Base-by-base conservation (phyloP, 2,888 invertebrate genomes). In the Mythimna lalbum region DNA sequence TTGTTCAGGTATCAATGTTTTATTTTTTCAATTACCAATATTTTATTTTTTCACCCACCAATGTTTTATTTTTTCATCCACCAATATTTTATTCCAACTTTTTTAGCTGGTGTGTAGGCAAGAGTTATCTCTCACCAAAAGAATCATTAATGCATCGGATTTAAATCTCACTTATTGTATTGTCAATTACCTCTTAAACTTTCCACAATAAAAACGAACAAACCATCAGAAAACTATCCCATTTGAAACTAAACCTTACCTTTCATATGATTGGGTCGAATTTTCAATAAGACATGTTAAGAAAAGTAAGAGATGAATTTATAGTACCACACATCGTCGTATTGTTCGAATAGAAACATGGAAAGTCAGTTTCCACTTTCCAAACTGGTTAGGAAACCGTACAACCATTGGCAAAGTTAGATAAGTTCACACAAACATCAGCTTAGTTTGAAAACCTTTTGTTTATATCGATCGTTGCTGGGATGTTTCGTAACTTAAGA, bases 301-400 rank as follows among this genome's bases (percentile, higher is more conserved):
- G 80, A 78, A 80, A 80, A 67, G 62, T 70, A 63, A 70, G 75
- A 61, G 63, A 74, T 78, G 57, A 69, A 74, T 82, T 82, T 81
- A 82, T 78, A 47, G 64, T 49, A 36, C 53, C 65, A 67, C 69
- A 74, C 39, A 4, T 12, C 55, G 63, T 67, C 66, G 74, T 68
- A 82, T 82, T 82, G 82, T 82, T 84, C 52, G 68, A 49, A 53
- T 60, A 72, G 81, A 76, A 68, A 76, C 60, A 70, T 83, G 81
- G 77, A 81, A 81, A 81, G 81, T 70, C 59, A 53, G 65, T 80
- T 80, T 70, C 66, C 77, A 69, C 86, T 85, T 83, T 85, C 86
- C 72, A 81, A 83, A 78, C 68, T 72, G 57, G 85, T 81, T 74
- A 60, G 59, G 47, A 63, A 67, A 59, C 47, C 39, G 43, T 49